Evolutionary conservation across 2,888 invertebrate species (phyloP).

Genomic region (Tuta absoluta): DNA sequence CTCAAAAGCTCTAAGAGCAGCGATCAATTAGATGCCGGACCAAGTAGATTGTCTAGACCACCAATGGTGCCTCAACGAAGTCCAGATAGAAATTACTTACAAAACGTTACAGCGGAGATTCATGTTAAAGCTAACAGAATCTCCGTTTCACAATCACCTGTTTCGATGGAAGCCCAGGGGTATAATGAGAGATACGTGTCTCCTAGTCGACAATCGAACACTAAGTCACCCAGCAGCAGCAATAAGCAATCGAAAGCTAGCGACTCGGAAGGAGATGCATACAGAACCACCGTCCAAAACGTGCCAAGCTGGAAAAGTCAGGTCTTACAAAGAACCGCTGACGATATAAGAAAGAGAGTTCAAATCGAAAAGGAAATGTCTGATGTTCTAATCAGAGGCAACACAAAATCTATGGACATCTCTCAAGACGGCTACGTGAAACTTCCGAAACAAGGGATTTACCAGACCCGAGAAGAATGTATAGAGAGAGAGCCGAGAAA

Average conservation of each 20-base stretch:
- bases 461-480: slow-evolving; percentile 46
- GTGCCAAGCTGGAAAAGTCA: slow-evolving; percentile 71
- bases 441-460: slow-evolving; percentile 63
- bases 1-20: slow-evolving; percentile 70
- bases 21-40: slow-evolving; percentile 69
- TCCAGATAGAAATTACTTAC: slow-evolving; percentile 49
- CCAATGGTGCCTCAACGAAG: slow-evolving; percentile 48
- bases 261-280: slow-evolving; percentile 52
- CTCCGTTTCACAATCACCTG: slow-evolving; percentile 68
- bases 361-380: slow-evolving; percentile 70
- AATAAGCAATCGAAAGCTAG: slow-evolving; percentile 51
- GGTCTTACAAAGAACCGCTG: slow-evolving; percentile 72
- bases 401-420: slow-evolving; percentile 67
- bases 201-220: slow-evolving; percentile 62
- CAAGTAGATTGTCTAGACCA: slow-evolving; percentile 58
- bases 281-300: slow-evolving; percentile 43
- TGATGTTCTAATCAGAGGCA: slow-evolving; percentile 55
- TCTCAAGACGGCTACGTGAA: slow-evolving; percentile 78
- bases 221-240: slow-evolving; percentile 59
- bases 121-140: slow-evolving; percentile 70
- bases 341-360: slow-evolving; percentile 69
- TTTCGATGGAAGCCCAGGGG: slow-evolving; percentile 59
- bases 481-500: slow-evolving; percentile 70
- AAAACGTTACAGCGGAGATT: slow-evolving; percentile 74
- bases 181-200: slow-evolving; percentile 59